Evolutionary conservation across 1,140 invertebrate genomes (phyloP).

Genomic region (Batillaria attramentaria): DNA sequence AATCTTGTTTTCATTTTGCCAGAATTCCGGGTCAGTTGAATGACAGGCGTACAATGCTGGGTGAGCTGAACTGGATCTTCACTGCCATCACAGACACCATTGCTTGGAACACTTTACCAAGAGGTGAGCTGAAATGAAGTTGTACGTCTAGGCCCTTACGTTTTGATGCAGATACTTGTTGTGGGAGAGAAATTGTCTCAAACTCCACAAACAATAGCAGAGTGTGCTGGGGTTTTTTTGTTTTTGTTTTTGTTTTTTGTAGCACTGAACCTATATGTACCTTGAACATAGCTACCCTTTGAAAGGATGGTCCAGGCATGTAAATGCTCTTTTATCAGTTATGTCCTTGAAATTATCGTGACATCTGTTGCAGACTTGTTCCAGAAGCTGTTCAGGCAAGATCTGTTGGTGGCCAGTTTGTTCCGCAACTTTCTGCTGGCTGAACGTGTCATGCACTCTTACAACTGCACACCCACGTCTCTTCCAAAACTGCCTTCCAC

Average conservation of each 20-base stretch:
- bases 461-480: conserved; percentile 96
- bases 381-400: conserved; percentile 94
- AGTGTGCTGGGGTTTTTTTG: no score
- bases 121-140: no score
- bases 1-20: conserved; percentile 30
- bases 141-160: no score
- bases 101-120: conserved; percentile 96
- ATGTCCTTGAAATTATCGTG: no score
- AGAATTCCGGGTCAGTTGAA: conserved; percentile 93
- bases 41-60: conserved; percentile 96
- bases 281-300: no score
- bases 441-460: conserved; percentile 95
- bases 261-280: no score
- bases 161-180: no score
- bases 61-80: conserved; percentile 99
- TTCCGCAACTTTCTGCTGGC: conserved; percentile 98
- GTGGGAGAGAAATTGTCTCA: no score
- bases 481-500: conserved; percentile 88
- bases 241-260: no score
- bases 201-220: no score
- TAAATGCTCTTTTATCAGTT: no score
- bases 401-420: conserved; percentile 96
- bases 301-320: no score
- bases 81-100: conserved; percentile 99
- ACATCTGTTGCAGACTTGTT: conserved; percentile 87